These are phyloP conservation scores for Olivierus martensii DNA, from an alignment of 1,140 invertebrate genomes.

Conservation along the genomic window DNA sequence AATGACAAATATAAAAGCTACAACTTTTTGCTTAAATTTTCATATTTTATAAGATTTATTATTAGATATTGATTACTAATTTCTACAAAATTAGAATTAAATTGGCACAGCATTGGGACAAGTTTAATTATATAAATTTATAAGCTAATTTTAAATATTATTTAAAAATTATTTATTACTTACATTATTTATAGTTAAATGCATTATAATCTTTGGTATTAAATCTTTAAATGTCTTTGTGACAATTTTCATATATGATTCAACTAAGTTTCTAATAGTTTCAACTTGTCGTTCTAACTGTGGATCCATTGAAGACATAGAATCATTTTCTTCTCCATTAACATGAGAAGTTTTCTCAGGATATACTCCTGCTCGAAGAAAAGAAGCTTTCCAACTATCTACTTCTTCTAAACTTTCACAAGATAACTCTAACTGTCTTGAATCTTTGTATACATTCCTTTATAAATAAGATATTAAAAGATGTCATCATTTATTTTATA, in stretches of 20 bases:
- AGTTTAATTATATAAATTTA: too few species aligned
- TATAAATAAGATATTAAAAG: too few species aligned
- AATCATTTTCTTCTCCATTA: constrained; percentile 33
- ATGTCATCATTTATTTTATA: too few species aligned
- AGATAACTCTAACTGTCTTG: constrained; percentile 36
- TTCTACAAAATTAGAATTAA: too few species aligned
- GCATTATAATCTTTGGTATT: constrained; percentile 43
- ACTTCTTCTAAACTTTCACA: constrained; percentile 40
- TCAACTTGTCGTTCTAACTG: constrained; percentile 36
- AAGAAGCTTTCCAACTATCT: constrained; percentile 43
- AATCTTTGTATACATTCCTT: constrained; percentile 36
- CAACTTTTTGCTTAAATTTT: too few species aligned
- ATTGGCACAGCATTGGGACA: too few species aligned
- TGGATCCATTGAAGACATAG: constrained; percentile 80
- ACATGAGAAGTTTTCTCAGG: constrained; percentile 64
- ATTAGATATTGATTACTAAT: too few species aligned
- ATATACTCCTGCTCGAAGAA: constrained; percentile 42
- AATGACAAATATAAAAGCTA: too few species aligned
- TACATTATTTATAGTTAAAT: constrained; percentile 90
- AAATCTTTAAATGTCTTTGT: constrained; percentile 42
- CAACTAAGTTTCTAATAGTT: constrained; percentile 43
- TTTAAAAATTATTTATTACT: neutral
- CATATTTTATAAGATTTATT: too few species aligned
- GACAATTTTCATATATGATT: constrained; percentile 44
- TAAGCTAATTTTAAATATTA: too few species aligned